Evolutionary conservation across 2,888 invertebrate genomes (phyloP), one percentile per base, ranked within the genome.

Genomic region (Temnothorax rugatulus): DNA sequence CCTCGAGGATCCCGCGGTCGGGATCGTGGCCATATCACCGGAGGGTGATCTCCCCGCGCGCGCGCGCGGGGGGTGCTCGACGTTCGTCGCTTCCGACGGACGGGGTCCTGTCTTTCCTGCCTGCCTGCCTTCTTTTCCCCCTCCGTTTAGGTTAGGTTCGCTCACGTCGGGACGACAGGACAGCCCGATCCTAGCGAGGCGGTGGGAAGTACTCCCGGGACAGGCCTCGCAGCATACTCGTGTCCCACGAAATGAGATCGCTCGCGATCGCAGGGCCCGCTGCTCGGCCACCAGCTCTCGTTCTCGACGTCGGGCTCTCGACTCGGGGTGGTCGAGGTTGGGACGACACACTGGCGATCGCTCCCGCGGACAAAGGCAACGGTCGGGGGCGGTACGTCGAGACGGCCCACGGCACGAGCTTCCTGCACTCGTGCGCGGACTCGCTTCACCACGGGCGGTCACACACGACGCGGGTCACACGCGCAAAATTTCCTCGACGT

Each of bases 401-500:
- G 84, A 85, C 86, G 84, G 61, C 76, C 34, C 34, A 21, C 82
- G 79, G 66, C 66, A 57, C 77, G 81, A 84, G 71, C 84, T 83
- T 84, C 76, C 88, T 83, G 84, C 2, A 9, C 7, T 21, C 57
- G 38, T 11, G 34, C 15, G 9, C 38, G 25, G 47, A 57, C 15
- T 59, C 59, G 34, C 47, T 73, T 73, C 25, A 18, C 47, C 52
- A 82, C 83, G 63, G 50, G 75, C 84, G 25, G 82, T 89, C 84
- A 89, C 87, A 90, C 41, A 41, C 41, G 41, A 41, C 41, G 41
- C 41, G 41, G 41, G 41, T 41, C 41, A 34, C 34, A 34, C 91
- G 86, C 87, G 88, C 86, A 88, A 90, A 66, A 91, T 89, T 88
- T 63, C 29, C 29, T 29, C 86, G 86, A 84, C 88, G 90, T 91